Base-by-base conservation (phyloP, 2,888 invertebrate genomes). In the Oscheius sp. region DNA sequence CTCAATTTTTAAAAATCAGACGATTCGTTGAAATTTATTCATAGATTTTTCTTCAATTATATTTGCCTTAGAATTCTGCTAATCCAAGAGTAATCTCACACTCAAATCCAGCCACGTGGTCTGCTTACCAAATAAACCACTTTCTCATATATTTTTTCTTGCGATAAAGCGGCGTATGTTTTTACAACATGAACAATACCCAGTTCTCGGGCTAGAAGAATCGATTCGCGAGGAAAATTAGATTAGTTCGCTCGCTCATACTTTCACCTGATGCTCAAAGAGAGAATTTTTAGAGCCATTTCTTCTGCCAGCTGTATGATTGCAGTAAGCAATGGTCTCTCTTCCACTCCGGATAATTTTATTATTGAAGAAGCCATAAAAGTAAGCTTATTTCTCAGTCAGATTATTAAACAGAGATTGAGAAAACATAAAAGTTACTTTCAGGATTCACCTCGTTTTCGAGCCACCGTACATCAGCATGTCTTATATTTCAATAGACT, bases 331-430 rank as follows among this genome's bases (percentile, higher is more conserved):
- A 61, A 61, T 61, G 61, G 61, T 31, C 29, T 61, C 17, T 42
- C 64, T 31, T 6, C 48, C 4, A n/a, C 45, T 20, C 69, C 69
- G n/a, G 52, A 61, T 15, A 20, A 8, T 20, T 63, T 79, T 29
- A 72, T 75, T 33, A 80, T 81, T 37, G 61, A 70, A 33, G 76
- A 80, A 50, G 82, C 81, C 3, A 73, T 81, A 45, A 80, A 82
- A 64, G 81, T 69, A 5, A 23, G 53, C 17, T 53, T n/a, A n/a
- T 64, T 64, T 48, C 20, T n/a, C 10, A 15, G 17, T 42, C 15
- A 48, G 20, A 53, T 20, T 25, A 23, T 42, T 42, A 10, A 27
- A 12, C 20, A 53, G 34, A 25, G 6, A 3, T 8, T 17, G 15
- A 12, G n/a, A 23, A 39, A 23, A 20, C 6, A 39, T 4, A 17